phyloP scores from a whole-genome alignment of 2,888 invertebrate genomes.

The Pristionchus japonicus region DNA sequence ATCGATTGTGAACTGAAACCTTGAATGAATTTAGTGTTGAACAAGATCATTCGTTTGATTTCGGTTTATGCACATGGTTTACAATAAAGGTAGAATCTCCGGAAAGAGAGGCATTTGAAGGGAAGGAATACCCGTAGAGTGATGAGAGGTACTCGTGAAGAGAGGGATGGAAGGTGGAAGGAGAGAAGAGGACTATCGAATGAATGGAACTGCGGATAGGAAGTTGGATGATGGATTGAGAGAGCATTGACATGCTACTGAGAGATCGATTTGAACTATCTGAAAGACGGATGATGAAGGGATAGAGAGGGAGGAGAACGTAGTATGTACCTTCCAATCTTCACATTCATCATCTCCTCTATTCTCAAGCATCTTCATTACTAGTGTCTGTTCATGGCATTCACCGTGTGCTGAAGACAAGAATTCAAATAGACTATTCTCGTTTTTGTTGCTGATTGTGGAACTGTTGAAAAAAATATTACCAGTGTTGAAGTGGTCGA shows the following conservation, averaged over 20 bases:
- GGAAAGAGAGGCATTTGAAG: background rate
- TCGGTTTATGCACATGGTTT: background rate
- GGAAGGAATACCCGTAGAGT: background rate
- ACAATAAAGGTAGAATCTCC: background rate
- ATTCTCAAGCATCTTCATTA: slow-evolving; percentile 24
- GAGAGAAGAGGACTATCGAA: background rate
- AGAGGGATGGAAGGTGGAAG: background rate
- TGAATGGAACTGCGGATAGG: slow-evolving; percentile 40
- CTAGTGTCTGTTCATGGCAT: background rate
- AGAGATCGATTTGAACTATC: background rate
- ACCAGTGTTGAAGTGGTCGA: slow-evolving; percentile 38
- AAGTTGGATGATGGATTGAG: background rate
- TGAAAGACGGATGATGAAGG: background rate
- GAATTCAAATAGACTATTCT: too few relatives aligned
- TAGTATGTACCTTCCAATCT: slow-evolving; percentile 40
- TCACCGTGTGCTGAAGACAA: slow-evolving; percentile 28
- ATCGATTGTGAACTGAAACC: background rate
- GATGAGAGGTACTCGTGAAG: background rate
- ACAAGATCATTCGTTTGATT: background rate
- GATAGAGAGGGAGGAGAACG: background rate
- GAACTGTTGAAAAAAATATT: background rate
- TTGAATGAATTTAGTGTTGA: background rate
- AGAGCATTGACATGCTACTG: slow-evolving; percentile 35
- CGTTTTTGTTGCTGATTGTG: background rate
- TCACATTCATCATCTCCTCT: slow-evolving; percentile 33